Conservation (phyloP, 2,888 invertebrate genomes). For the Germaria angustata region DNA sequence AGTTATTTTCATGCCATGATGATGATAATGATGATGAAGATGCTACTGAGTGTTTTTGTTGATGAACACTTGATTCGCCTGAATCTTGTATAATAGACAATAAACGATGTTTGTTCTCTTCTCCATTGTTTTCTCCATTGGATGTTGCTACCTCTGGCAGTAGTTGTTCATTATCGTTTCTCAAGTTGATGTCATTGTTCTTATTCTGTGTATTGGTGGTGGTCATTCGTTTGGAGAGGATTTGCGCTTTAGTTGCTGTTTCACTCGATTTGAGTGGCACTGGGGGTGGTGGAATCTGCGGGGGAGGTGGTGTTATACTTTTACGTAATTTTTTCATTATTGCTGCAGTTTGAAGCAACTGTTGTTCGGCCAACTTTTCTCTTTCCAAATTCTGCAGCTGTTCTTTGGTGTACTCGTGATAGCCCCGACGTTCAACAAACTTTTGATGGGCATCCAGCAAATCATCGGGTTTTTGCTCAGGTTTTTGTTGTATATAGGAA, state of each 20-base stretch:
- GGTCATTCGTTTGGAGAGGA: conserved; percentile 60
- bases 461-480: conserved; percentile 82
- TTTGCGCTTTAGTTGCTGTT: conserved; percentile 73
- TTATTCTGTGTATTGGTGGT: conserved; percentile 48
- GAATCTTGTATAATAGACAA: conserved; percentile 83
- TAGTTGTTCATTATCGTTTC: conserved; percentile 68
- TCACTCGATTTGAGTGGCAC: conserved; percentile 75
- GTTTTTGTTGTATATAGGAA: conserved; percentile 82
- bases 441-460: conserved; percentile 86
- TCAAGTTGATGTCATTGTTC: conserved; percentile 69
- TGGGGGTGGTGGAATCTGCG: conserved; percentile 76
- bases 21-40: conserved; percentile 53
- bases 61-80: conserved; percentile 55
- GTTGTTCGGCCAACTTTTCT: conserved; percentile 72
- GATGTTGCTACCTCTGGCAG: conserved; percentile 34
- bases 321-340: conserved; percentile 77
- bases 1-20: conserved; percentile 78
- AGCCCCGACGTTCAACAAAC: conserved; percentile 84
- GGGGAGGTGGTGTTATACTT: conserved; percentile 76
- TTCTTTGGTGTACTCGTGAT: conserved; percentile 80
- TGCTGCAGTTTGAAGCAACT: conserved; percentile 74
- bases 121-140: conserved; percentile 72
- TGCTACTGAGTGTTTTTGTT: conserved; percentile 59
- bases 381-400: conserved; percentile 74
- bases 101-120: conserved; percentile 82